Conservation (phyloP, 92 coral and sea anemone genomes). For the Pocillopora grandis region DNA sequence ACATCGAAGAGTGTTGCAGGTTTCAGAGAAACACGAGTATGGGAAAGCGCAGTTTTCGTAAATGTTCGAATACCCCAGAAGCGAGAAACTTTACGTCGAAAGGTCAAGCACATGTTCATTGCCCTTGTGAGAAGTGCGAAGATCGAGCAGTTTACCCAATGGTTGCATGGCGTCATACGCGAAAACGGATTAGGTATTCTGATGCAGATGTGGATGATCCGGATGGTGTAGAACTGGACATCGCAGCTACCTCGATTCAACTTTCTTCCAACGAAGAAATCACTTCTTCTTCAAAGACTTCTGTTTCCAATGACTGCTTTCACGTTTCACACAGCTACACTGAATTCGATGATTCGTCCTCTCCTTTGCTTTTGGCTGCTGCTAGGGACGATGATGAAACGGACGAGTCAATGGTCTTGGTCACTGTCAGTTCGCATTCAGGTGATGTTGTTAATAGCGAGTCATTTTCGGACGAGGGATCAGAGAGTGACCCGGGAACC, state of each 20-base stretch:
- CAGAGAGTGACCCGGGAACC: slow-evolving; percentile 23
- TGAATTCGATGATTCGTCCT: slow-evolving; percentile 20
- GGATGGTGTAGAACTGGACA: slow-evolving; percentile 31
- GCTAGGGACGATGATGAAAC: slow-evolving; percentile 20
- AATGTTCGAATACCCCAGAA: slow-evolving; percentile 30
- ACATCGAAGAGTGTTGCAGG: background rate
- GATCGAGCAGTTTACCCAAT: slow-evolving; percentile 41
- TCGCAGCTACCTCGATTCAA: slow-evolving; percentile 21
- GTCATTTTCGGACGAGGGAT: slow-evolving; percentile 17
- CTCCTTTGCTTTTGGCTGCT: slow-evolving; percentile 32
- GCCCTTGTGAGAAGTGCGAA: slow-evolving; percentile 46
- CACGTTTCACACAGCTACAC: slow-evolving; percentile 35
- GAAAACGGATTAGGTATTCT: slow-evolving; percentile 24
- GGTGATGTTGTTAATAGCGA: slow-evolving; percentile 8
- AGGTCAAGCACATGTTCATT: slow-evolving; percentile 46
- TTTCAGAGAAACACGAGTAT: background rate
- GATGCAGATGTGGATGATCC: background rate
- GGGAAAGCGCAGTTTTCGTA: slow-evolving; percentile 44
- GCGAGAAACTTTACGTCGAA: slow-evolving; percentile 23
- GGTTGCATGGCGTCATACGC: slow-evolving; percentile 48
- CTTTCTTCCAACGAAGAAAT: background rate
- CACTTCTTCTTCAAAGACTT: background rate
- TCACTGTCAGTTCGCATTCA: slow-evolving; percentile 16
- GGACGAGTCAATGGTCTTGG: slow-evolving; percentile 19
- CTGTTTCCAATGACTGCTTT: slow-evolving; percentile 24